Conservation (phyloP, 1,140 invertebrate species). For the Neomicropteryx cornuta region DNA sequence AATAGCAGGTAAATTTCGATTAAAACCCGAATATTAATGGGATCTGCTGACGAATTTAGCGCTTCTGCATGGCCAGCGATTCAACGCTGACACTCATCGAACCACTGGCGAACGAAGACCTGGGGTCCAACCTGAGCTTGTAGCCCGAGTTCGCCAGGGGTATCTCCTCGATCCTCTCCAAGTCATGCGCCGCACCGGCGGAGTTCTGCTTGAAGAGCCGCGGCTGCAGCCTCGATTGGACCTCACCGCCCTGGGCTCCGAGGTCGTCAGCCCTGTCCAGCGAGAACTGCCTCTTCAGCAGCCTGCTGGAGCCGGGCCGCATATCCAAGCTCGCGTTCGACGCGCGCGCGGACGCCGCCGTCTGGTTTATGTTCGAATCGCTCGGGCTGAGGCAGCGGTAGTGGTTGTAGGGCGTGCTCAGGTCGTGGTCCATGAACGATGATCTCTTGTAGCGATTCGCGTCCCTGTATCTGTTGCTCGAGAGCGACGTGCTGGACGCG, state of each 20-base stretch:
- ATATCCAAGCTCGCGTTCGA: constrained; percentile 18
- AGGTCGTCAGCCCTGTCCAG: constrained; percentile 52
- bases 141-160: too few species aligned
- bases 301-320: constrained; percentile 32
- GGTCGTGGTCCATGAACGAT: constrained; percentile 41
- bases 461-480: constrained; percentile 14
- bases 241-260: constrained; percentile 22
- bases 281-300: constrained; percentile 57
- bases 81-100: too few species aligned
- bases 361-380: constrained; percentile 37
- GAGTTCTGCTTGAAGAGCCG: constrained; percentile 58
- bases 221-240: constrained; percentile 18
- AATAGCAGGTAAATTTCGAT: too few species aligned
- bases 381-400: constrained; percentile 62
- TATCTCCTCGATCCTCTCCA: constrained; percentile 60
- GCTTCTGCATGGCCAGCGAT: too few species aligned
- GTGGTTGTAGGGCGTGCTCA: constrained; percentile 60
- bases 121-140: too few species aligned
- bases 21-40: too few species aligned
- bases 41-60: too few species aligned
- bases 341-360: constrained; percentile 27
- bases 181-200: constrained; percentile 53
- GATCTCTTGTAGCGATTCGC: constrained; percentile 26
- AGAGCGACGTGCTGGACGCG: constrained; percentile 39
- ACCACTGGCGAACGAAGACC: too few species aligned